A percentile compares a stretch with the other conserved stretches of the same genome.
Conservation (phyloP, 2,888 invertebrate genomes). For the Meta bourneti region DNA sequence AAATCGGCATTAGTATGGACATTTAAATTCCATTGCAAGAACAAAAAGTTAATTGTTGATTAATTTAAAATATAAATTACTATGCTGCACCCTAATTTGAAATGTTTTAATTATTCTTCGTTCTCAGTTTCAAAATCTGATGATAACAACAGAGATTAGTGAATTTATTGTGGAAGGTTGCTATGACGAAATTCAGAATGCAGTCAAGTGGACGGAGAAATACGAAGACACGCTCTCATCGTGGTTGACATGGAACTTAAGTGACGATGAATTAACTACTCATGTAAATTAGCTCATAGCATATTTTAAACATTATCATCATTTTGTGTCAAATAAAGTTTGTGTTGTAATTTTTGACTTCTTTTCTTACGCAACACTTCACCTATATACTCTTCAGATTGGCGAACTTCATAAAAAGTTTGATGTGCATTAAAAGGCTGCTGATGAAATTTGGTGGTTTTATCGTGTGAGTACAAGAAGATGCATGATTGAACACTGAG, state of each 20-base stretch:
- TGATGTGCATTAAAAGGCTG: too few relatives aligned
- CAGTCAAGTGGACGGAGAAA: conserved; percentile 54
- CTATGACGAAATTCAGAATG: conserved; percentile 45
- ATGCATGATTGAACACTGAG: too few relatives aligned
- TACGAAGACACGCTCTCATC: conserved; percentile 40
- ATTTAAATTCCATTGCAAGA: background rate
- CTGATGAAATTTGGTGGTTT: too few relatives aligned
- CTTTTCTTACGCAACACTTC: background rate
- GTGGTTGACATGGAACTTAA: conserved; percentile 59
- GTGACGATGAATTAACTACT: background rate
- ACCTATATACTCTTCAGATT: too few relatives aligned
- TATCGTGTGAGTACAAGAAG: too few relatives aligned
- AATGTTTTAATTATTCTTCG: background rate
- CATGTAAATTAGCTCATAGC: conserved; percentile 2
- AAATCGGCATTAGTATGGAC: background rate
- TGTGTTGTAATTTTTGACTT: background rate
- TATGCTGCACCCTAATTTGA: background rate
- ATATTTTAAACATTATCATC: conserved; percentile 13
- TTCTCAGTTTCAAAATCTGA: conserved; percentile 40
- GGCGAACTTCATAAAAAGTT: too few relatives aligned
- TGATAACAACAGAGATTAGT: conserved; percentile 18
- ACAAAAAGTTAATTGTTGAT: background rate
- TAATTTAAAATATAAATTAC: background rate
- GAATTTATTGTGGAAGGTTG: conserved; percentile 34
- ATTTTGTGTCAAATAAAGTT: background rate